Conservation (phyloP, 2,797 vertebrate genomes). For the Anolis apletophallus region DNA sequence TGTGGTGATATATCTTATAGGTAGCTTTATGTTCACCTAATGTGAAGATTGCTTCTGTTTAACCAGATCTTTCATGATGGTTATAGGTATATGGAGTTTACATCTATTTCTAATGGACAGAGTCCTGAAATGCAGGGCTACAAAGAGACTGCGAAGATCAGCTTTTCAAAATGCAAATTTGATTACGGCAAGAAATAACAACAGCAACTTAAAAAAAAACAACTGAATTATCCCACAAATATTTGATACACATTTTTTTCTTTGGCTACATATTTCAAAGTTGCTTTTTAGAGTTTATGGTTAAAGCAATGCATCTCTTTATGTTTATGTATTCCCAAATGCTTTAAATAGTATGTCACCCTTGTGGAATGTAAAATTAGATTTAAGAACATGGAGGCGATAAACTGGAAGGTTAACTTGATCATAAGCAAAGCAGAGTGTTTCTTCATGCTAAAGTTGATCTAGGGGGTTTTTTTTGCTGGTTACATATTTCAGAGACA, state of each 20-base stretch:
- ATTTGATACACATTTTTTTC: slow-evolving; percentile 43
- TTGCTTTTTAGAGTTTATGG: slow-evolving; percentile 23
- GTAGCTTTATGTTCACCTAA: slow-evolving; percentile 70
- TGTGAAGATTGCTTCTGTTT: slow-evolving; percentile 70
- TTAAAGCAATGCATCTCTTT: slow-evolving; percentile 10
- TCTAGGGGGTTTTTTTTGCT: neutral
- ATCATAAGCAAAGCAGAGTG: rapidly evolving
- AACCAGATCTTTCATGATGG: slow-evolving; percentile 56
- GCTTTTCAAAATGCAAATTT: slow-evolving; percentile 53
- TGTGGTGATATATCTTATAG: slow-evolving; percentile 56
- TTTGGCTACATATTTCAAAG: slow-evolving; percentile 22
- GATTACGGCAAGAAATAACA: slow-evolving; percentile 21
- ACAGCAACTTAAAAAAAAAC: slow-evolving; percentile 24
- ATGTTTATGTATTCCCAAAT: neutral
- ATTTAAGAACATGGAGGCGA: slow-evolving; percentile 3
- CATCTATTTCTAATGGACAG: slow-evolving; percentile 72
- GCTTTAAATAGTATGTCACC: slow-evolving; percentile 22
- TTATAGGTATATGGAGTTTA: slow-evolving; percentile 60
- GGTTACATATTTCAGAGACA: neutral
- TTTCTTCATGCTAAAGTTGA: neutral
- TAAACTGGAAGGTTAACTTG: slow-evolving; percentile 8
- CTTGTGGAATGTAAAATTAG: slow-evolving; percentile 12
- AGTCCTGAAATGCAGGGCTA: slow-evolving; percentile 52
- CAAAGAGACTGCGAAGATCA: slow-evolving; percentile 37
- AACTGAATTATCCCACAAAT: neutral